These are phyloP conservation scores for Dryococelus australis DNA, from an alignment of 2,888 invertebrate genomes.

Conservation along the genomic window DNA sequence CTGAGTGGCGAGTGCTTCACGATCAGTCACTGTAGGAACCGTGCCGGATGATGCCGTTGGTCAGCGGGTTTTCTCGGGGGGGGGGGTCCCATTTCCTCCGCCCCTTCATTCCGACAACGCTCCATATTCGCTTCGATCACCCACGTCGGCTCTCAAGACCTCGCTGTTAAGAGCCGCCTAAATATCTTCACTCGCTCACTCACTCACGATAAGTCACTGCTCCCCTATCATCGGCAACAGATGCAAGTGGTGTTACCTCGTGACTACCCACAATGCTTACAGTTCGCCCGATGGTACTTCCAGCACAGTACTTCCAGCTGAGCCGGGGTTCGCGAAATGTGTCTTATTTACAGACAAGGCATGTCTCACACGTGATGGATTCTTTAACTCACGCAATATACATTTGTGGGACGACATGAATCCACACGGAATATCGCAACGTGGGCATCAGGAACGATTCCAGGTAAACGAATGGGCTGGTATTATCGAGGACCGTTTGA, in stretches of 20 bases:
- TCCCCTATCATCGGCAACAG: no score
- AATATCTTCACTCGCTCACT: no score
- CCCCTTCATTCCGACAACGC: no score
- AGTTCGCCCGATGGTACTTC: not conserved
- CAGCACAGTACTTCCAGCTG: not conserved
- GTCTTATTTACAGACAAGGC: not conserved
- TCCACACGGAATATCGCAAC: not conserved
- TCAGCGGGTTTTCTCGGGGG: no score
- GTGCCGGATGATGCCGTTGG: no score
- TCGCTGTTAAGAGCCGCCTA: no score
- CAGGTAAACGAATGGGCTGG: not conserved
- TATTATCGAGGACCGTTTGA: not conserved
- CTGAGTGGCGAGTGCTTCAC: not conserved
- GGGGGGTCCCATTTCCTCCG: not conserved
- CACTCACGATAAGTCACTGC: not conserved
- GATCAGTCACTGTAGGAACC: no score
- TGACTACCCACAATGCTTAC: not conserved
- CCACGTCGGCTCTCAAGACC: no score
- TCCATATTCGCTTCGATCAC: no score
- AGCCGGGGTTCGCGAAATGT: not conserved
- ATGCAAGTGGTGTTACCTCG: no score
- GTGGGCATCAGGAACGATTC: not conserved
- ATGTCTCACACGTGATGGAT: not conserved
- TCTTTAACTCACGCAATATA: not conserved
- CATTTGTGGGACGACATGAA: not conserved